Conservation (phyloP, 2,888 invertebrate species). For the Leucania comma region DNA sequence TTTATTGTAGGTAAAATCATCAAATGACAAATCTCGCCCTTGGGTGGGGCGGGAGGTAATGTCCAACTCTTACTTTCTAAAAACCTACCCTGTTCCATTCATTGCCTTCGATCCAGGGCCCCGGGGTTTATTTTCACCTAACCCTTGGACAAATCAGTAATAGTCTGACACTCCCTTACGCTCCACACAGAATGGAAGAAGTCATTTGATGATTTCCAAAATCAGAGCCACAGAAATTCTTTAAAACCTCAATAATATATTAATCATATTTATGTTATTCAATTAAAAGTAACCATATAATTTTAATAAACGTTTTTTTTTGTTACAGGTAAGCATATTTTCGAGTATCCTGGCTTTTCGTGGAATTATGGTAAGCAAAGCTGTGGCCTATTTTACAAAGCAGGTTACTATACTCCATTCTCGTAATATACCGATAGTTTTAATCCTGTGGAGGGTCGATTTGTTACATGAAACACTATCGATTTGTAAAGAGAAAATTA, state of each 20-base stretch:
- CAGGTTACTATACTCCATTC: background rate
- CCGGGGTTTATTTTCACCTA: no score
- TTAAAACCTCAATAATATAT: background rate
- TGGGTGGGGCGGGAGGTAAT: no score
- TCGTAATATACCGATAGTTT: background rate
- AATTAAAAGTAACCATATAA: background rate
- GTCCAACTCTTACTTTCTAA: no score
- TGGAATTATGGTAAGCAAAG: conserved; percentile 3
- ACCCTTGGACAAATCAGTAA: no score
- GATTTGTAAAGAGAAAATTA: no score
- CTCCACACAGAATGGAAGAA: background rate
- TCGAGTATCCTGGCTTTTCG: background rate
- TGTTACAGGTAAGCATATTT: conserved; percentile 52
- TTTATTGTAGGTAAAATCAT: no score
- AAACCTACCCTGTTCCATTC: no score
- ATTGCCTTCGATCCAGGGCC: no score
- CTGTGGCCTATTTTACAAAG: background rate
- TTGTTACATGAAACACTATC: no score
- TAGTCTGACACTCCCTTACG: background rate
- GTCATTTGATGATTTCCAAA: background rate
- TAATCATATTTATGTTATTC: background rate
- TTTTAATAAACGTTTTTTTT: conserved; percentile 28
- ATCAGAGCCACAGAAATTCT: background rate
- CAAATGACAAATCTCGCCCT: no score
- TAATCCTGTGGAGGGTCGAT: no score